Percentiles rank a stretch among this genome's conserved stretches.
phyloP scores from a whole-genome alignment of 1,140 invertebrate species.

The Drosophila ercepeae region DNA sequence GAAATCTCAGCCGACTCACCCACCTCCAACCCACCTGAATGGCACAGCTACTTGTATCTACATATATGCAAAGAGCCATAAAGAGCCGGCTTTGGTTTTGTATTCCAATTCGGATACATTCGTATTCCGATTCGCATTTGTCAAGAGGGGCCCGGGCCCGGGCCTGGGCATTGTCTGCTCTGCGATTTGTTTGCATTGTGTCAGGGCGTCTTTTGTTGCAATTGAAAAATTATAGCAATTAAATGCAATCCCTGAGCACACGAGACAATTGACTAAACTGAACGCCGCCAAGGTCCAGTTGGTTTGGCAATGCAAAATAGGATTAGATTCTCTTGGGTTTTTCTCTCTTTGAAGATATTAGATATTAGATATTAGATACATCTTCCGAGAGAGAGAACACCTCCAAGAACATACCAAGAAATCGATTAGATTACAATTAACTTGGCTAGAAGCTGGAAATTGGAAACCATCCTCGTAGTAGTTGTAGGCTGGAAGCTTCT shows the following conservation, averaged over 20 bases:
- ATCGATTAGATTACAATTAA: background rate
- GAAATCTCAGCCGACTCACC: constrained; percentile 52
- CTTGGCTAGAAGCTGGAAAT: background rate
- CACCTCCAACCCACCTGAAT: constrained; percentile 52
- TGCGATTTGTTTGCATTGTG: constrained; percentile 63
- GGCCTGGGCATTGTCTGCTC: constrained; percentile 6
- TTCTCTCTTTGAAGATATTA: background rate
- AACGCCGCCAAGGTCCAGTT: constrained; percentile 43
- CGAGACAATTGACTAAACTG: constrained; percentile 12
- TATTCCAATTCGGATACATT: constrained; percentile 48
- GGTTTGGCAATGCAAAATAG: constrained; percentile 28
- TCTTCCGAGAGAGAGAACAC: no score
- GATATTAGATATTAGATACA: no score
- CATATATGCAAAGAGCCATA: no score
- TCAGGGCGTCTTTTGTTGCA: constrained; percentile 61
- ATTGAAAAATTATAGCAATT: constrained; percentile 78
- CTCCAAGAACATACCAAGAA: constrained; percentile 16
- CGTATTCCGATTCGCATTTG: constrained; percentile 47
- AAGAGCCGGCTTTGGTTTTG: constrained; percentile 35
- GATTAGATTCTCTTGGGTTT: constrained; percentile 17
- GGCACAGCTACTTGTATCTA: no score
- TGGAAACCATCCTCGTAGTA: background rate
- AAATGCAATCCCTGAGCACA: constrained; percentile 45
- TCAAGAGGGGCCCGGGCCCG: background rate
- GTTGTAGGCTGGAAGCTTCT: constrained; percentile 5